phyloP scores from a whole-genome alignment of 2,113 vertebrate genomes.

The Baryphthengus martii region DNA sequence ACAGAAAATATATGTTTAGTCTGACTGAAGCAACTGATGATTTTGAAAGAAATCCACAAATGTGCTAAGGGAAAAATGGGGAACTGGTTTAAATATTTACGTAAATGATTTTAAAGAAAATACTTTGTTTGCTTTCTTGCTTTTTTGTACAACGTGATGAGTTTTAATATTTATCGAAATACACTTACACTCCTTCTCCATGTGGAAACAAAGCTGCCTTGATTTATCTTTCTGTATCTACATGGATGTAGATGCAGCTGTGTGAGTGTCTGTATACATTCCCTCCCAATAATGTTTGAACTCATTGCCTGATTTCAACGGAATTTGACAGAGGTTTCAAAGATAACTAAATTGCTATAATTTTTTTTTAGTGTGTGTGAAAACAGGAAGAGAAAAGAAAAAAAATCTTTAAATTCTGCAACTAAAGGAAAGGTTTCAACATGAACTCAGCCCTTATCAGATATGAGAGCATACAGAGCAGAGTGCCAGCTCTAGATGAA shows the following conservation, averaged over 20 bases:
- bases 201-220: neutral
- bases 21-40: neutral
- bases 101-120: neutral
- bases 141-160: neutral
- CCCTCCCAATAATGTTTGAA: constrained; percentile 27
- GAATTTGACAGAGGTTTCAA: constrained; percentile 45
- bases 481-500: neutral
- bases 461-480: neutral
- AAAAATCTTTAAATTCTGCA: neutral
- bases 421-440: neutral
- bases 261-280: constrained; percentile 52
- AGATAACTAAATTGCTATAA: neutral
- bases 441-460: neutral
- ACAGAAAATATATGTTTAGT: constrained; percentile 22
- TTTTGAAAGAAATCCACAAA: neutral
- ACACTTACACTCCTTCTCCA: neutral
- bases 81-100: neutral
- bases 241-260: constrained; percentile 26
- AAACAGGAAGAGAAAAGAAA: neutral
- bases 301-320: constrained; percentile 40
- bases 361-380: neutral
- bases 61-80: neutral
- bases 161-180: neutral
- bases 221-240: constrained; percentile 36
- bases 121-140: neutral